Evolutionary conservation across 1,140 invertebrate species (phyloP), one percentile per base, ranked within the genome.

Genomic region (Polyergus mexicanus): DNA sequence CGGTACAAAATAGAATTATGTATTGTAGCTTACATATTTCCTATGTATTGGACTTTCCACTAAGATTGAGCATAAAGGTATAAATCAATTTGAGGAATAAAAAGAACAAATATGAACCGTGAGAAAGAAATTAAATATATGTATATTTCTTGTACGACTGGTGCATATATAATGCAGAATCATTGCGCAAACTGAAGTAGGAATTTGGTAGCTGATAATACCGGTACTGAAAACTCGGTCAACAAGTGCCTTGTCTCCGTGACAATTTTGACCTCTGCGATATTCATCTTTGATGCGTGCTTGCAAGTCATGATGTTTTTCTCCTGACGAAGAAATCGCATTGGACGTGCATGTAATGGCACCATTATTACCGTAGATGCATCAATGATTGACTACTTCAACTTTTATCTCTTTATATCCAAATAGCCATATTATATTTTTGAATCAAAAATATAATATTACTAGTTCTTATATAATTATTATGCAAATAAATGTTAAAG

Each of bases 181-280:
- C 77, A 80, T 68, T 41, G 44, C 16, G 22, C 35, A 22, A 25
- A 80, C 68, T 81, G 38, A 74, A 74, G 38, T 83, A 60, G 25
- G 78, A 83, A 74, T 80, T 80, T 69, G 76, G 44, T 32, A 41
- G 11, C 38, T 38, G 58, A 72, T 76, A 54, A 35, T 69, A 83
- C 85, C 77, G 47, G 62, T 86, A 76, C 28, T 72, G 25, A 81
- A 87, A 89, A 90, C 87, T 84, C 87, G 87, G 88, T 86, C 87
- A 89, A 87, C 60, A 54, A 71, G 68, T 78, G 60, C 78, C 74
- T 51, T 56, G 62, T 83, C 78, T 80, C 58, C 54, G 28, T 58
- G 68, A 74, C 68, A 90, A 89, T 77, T 90, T 87, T 78, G 81
- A 89, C 85, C 76, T 75, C 32, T 38, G 38, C 38, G 41, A 83